Evolutionary conservation across 2,797 vertebrate genomes (phyloP), one percentile per base, ranked within the genome.

Genomic region (Parauchenoglanis ngamensis): DNA sequence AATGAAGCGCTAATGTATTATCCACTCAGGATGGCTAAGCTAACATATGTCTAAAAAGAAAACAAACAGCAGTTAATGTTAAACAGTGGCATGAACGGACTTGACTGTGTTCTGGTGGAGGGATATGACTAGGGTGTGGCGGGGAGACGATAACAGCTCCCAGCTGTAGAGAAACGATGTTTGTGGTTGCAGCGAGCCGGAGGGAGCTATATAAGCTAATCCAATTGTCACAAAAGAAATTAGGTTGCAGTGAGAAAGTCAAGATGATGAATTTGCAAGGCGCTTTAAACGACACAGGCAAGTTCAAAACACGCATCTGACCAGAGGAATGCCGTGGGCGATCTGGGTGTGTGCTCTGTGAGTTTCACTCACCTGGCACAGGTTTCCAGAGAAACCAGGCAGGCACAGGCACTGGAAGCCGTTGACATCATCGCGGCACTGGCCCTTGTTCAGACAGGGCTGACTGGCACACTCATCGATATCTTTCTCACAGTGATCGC

Each of bases 381-480:
- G 59, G 70, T 68, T 84, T 57, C 98, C 98, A 0, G 94, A 94
- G 94, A 97, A 99, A 85, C 98, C 98, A 0, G 97, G 92, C 21
- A 92, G 95, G 93, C 98, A 99, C 89, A 93, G 92, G 61, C 98
- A 99, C 91, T 94, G 97, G 92, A 97, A 99, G 90, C 95, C 92
- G 0, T 97, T 97, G 2, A 97, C 94, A 0, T 93, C 96, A 93
- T 99, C 98, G 65, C 96, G 97, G 92, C 98, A 99, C 2, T 95
- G 89, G 7, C 97, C 98, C 0, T 96, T 94, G 0, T 98, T 97
- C 49, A 94, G 96, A 78, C 98, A 99, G 0, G 98, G 98, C 90
- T 93, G 96, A 92, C 97, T 98, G 73, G 97, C 97, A 0, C 98
- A 99, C 89, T 99, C 98, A 0, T 99, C 97, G 89, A 98, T 94